Evolutionary conservation across 2,797 vertebrate genomes (phyloP), one percentile per base, ranked within the genome.

Genomic region (Orestias chungarensis): DNA sequence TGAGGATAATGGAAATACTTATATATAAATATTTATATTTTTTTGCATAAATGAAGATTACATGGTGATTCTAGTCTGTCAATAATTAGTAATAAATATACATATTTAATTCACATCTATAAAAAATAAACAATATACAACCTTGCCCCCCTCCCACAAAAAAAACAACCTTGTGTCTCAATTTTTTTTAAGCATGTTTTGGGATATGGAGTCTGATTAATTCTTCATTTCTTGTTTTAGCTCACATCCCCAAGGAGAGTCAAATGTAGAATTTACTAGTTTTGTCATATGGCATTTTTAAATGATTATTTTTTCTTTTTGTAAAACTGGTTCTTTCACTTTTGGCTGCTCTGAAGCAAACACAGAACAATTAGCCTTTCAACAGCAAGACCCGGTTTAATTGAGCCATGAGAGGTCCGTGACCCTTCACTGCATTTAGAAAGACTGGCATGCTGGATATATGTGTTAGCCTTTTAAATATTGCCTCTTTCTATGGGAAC

Each of bases 401-500:
- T 66, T 83, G 83, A 88, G 75, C 88, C 84, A 15, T 54, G 47
- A 74, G 71, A 76, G 54, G 71, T 70, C 72, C 18, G 0, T 66
- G 83, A 81, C 80, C 81, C 69, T 14, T 62, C 70, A 46, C 66
- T 54, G 62, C 79, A 82, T 81, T 68, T 17, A 85, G 64, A 84
- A 74, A 69, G 40, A 78, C 82, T 82, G 86, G 76, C 82, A 75
- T 44, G 46, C 79, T 73, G 70, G 57, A 43, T 81, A 82, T 88
- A 80, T 64, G 54, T 57, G 52, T 52, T 72, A 66, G 72, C 46
- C 66, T 78, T 89, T 91, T 89, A 89, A 47, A 91, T 82, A 75
- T 66, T 77, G 66, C 3, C 76, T 66, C 25, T 52, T 18, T 20
- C 82, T 74, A 47, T 89, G 88, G 85, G 89, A 91, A 81, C 73